Base-by-base conservation (phyloP, 2,797 vertebrate genomes). In the Chaenodraco wilsoni region DNA sequence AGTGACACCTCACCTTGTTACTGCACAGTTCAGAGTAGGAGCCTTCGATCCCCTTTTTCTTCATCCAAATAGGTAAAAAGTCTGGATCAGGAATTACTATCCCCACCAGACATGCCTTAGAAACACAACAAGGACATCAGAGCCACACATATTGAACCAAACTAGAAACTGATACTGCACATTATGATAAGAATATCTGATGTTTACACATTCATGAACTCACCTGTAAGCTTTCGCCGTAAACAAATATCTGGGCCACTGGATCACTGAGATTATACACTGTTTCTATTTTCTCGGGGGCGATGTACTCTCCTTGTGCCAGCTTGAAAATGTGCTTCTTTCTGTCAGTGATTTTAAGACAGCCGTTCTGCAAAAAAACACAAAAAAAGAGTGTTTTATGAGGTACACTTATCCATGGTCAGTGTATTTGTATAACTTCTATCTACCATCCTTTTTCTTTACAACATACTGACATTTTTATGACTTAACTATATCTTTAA, bases 311-410 rank as follows among this genome's bases (percentile, higher is more conserved):
- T 82, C 98, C 98, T 85, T 99, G 98, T 1, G 98, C 97, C 85
- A 99, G 93, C 88, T 99, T 99, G 91, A 99, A 99, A 88, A 99
- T 98, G 84, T 99, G 96, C 80, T 99, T 99, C 90, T 99, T 99
- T 73, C 98, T 93, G 91, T 99, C 98, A 14, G 97, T 93, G 62
- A 99, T 94, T 94, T 99, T 99, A 89, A 99, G 70, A 0, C 96
- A 96, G 66, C 98, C 98, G 17, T 98, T 99, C 98, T 99, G 94
- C 68, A 83, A 84, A 14, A 51, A 68, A 72, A 12, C 15, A 70
- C 27, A 27, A 27, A 27, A 23, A 10, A 60, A 23, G 44, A 60
- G 48, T 8, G 33, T 37, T 37, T 37, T 37, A 37, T 7, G 33
- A 37, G 33, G 0, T 37, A 37, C 33, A 37, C 33, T 37, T 37